Percentiles rank a stretch among this genome's conserved stretches.
Conservation (phyloP, 2,797 vertebrate species). For the Rhinatrema bivittatum region DNA sequence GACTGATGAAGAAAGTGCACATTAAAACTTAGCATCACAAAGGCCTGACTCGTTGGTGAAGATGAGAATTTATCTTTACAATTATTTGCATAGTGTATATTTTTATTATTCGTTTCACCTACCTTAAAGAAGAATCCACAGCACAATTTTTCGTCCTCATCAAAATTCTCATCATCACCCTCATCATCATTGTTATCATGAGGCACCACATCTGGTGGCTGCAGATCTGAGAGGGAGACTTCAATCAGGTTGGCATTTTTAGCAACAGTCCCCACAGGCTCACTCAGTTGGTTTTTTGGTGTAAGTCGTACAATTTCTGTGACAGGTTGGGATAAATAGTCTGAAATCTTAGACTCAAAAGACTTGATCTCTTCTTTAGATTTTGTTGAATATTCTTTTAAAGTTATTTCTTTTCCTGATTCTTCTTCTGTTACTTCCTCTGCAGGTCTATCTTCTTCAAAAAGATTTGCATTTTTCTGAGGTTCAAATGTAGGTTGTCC, state of each 20-base stretch:
- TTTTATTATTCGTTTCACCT: too few species aligned
- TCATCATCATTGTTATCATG: slow-evolving; percentile 58
- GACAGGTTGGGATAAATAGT: slow-evolving; percentile 77
- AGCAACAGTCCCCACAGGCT: slow-evolving; percentile 38
- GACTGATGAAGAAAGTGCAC: too few species aligned
- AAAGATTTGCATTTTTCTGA: slow-evolving; percentile 39
- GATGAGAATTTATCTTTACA: too few species aligned
- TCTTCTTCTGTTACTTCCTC: slow-evolving; percentile 32
- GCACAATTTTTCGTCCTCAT: slow-evolving; percentile 83
- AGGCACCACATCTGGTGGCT: slow-evolving; percentile 62
- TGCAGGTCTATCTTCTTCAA: slow-evolving; percentile 33
- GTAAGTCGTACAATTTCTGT: slow-evolving; percentile 75
- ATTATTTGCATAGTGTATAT: too few species aligned
- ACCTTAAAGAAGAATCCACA: slow-evolving; percentile 98
- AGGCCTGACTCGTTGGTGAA: too few species aligned
- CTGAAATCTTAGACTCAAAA: slow-evolving; percentile 70
- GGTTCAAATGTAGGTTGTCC: slow-evolving; percentile 35
- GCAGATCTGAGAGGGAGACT: slow-evolving; percentile 82
- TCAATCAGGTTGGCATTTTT: slow-evolving; percentile 77
- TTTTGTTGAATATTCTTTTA: slow-evolving; percentile 20
- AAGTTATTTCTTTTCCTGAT: slow-evolving; percentile 10
- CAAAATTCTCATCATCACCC: slow-evolving; percentile 55
- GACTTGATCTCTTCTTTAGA: slow-evolving; percentile 53
- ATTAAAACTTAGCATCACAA: too few species aligned
- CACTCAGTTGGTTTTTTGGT: slow-evolving; percentile 63